These are phyloP conservation scores for Pachycephala philippinensis DNA, from an alignment of 2,113 vertebrate species.

Conservation along the genomic window DNA sequence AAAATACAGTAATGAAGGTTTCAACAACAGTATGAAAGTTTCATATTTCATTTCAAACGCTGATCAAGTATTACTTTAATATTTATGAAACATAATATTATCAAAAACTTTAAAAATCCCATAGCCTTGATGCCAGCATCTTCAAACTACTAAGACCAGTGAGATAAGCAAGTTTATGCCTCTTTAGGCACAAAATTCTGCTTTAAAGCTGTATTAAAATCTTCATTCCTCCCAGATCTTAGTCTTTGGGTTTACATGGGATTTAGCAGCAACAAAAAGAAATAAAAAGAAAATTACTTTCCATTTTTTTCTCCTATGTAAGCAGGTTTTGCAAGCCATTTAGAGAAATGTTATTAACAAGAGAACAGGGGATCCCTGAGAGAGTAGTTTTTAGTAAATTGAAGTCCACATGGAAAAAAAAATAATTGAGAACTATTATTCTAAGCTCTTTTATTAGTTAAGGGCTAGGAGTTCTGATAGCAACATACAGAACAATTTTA, in stretches of 20 bases:
- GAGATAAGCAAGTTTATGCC: background rate
- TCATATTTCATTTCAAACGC: background rate
- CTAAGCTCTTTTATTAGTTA: conserved; percentile 21
- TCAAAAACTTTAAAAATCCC: background rate
- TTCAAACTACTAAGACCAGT: background rate
- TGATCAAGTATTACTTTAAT: background rate
- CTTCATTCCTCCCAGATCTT: background rate
- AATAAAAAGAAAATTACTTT: conserved; percentile 5
- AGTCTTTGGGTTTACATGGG: background rate
- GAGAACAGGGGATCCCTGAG: background rate
- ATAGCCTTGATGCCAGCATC: background rate
- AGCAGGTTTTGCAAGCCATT: conserved; percentile 4
- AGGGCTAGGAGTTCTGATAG: conserved; percentile 10
- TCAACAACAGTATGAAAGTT: background rate
- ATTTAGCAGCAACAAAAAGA: background rate
- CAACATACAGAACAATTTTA: background rate
- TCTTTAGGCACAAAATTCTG: background rate
- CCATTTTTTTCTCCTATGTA: background rate
- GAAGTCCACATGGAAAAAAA: background rate
- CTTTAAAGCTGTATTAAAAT: background rate
- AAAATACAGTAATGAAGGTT: background rate
- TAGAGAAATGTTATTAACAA: conserved; percentile 13
- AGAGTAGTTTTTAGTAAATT: conserved; percentile 11
- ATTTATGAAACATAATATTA: background rate
- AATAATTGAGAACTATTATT: background rate